These are phyloP conservation scores for Congeria kusceri DNA, from an alignment of 2,888 invertebrate species.

Conservation along the genomic window DNA sequence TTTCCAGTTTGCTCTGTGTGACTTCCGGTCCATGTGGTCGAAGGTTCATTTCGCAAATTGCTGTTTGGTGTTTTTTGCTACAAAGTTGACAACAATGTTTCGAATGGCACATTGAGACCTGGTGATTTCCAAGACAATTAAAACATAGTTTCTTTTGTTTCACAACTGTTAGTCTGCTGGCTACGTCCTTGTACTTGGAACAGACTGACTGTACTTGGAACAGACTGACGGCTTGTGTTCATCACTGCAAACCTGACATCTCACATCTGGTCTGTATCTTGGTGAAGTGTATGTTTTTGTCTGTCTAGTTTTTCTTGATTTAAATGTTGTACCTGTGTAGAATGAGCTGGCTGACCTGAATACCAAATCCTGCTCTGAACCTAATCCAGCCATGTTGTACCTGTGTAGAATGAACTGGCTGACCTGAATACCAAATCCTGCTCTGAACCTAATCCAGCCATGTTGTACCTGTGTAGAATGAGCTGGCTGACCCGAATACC, in stretches of 20 bases:
- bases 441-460: neutral
- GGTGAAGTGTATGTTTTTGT: too few relatives aligned
- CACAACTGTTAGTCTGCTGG: neutral
- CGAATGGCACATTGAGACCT: neutral
- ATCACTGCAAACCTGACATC: slow-evolving; percentile 12
- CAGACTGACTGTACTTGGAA: too few relatives aligned
- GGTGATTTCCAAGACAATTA: slow-evolving; percentile 6
- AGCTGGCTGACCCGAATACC: slow-evolving; percentile 2
- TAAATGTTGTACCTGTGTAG: too few relatives aligned
- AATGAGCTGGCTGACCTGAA: too few relatives aligned
- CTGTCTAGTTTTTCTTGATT: too few relatives aligned
- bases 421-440: slow-evolving; percentile 4
- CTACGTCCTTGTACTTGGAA: neutral
- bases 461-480: slow-evolving; percentile 16
- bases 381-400: neutral
- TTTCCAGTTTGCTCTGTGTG: neutral
- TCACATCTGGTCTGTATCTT: neutral
- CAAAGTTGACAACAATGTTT: slow-evolving; percentile 5
- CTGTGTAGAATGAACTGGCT: too few relatives aligned
- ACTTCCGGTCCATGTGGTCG: neutral
- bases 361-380: too few relatives aligned
- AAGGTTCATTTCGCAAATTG: neutral
- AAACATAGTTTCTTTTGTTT: slow-evolving; percentile 14
- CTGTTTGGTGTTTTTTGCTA: slow-evolving; percentile 1
- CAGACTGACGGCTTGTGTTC: slow-evolving; percentile 6